Base-by-base conservation (phyloP, 92 coral and sea anemone genomes). In the Scolanthus callimorphus region DNA sequence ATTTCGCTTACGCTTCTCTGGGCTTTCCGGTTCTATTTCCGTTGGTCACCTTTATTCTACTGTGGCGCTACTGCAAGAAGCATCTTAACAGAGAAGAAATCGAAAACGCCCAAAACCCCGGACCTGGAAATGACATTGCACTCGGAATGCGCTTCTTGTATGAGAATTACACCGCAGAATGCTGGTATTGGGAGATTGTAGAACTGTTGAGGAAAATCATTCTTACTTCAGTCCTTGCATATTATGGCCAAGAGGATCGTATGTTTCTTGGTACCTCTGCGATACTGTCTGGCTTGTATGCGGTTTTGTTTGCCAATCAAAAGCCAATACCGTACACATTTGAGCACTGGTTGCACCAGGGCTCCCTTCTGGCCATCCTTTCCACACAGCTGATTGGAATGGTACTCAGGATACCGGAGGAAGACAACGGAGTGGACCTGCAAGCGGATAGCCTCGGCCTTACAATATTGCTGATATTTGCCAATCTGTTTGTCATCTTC, bases 171-270 rank as follows among this genome's bases (percentile, higher is more conserved):
- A 55, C 15, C 20, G 19, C 25, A 27, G 21, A 28, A 6, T 55
- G 43, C 44, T 55, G 61, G 61, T 55, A 19, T 25, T 55, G 61
- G 61, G 61, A 55, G 29, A 39, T 55, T 3, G 29, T 55, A 2
- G 61, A 55, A 22, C 49, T 55, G 20, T 31, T 55, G 25, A 31
- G 61, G 11, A 55, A 55, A 31, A 39, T 55, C 17, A 4, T 55
- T 15, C 30, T 55, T 13, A 55, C 61, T n/a, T n/a, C n/a, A n/a
- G n/a, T n/a, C n/a, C n/a, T n/a, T n/a, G n/a, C n/a, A n/a, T n/a
- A n/a, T n/a, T 6, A 24, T 28, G 61, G 61, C 11, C 20, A 27
- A 55, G 30, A 11, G 25, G 61, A 39, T 12, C 34, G 61, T 24
- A 20, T 55, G 17, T 55, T 27, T 27, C 61, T 55, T 55, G 61